Evolutionary conservation across 2,797 vertebrate genomes (phyloP), one percentile per base, ranked within the genome.

Genomic region (Prionace glauca): DNA sequence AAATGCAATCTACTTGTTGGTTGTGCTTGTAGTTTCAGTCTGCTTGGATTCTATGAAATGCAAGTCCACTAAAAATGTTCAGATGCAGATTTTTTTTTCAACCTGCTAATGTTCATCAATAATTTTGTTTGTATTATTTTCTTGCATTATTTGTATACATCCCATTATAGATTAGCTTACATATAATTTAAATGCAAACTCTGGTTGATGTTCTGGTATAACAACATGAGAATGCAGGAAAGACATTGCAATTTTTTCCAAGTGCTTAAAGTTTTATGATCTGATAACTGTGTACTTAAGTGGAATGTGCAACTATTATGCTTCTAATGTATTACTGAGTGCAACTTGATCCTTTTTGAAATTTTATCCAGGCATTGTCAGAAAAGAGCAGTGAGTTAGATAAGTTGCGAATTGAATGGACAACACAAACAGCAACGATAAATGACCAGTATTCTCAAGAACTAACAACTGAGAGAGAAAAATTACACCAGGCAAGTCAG

Each of bases 311-410:
- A 22, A 84, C 36, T 84, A 20, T 22, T 20, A 1, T 5, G 16
- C 41, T 84, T 84, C 24, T 81, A 22, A 41, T 41, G 36, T 81
- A 41, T 9, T 45, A 45, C 67, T 84, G 41, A 84, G 79, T 84
- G 36, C 16, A 45, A 41, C 22, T 45, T 45, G 18, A 41, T 7
- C 36, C 36, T 20, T 84, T 84, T 14, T 84, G 41, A 45, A 45
- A 84, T 96, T 77, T 96, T 20, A 32, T 60, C 45, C 95, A 99
- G 99, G 98, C 97, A 60, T 97, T 99, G 95, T 98, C 98, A 90
- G 99, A 99, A 97, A 99, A 99, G 97, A 98, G 97, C 50, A 98
- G 98, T 95, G 99, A 99, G 96, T 95, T 99, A 96, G 99, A 99
- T 95, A 99, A 98, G 87, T 96, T 99, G 92, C 98, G 98, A 56